phyloP scores from a whole-genome alignment of 2,888 invertebrate genomes.

The Drosophila niveifrons region DNA sequence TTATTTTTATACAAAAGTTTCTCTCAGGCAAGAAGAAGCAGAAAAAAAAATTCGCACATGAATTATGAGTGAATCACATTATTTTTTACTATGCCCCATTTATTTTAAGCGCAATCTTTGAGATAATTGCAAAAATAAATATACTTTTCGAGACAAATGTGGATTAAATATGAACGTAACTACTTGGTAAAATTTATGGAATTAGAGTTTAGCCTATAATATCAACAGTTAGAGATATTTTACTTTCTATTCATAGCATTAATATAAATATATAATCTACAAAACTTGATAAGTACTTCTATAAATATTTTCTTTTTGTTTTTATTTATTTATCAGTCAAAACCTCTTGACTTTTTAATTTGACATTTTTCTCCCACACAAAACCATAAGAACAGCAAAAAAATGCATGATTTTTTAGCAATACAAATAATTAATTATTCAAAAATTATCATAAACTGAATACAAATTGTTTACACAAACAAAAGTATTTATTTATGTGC shows the following conservation, averaged over 20 bases:
- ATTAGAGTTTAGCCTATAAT: background rate
- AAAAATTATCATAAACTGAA: slow-evolving; percentile 2
- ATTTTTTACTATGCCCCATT: background rate
- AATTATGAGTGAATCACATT: slow-evolving; percentile 1
- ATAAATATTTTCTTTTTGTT: background rate
- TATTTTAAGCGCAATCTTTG: background rate
- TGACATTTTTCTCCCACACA: background rate
- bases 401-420: background rate
- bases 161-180: too few relatives aligned
- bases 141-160: too few relatives aligned
- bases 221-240: background rate
- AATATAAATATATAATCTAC: too few relatives aligned
- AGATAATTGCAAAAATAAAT: too few relatives aligned
- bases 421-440: slow-evolving; percentile 15
- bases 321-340: background rate
- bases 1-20: slow-evolving; percentile 2
- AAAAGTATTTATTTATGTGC: background rate
- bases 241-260: background rate
- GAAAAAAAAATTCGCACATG: slow-evolving; percentile 2
- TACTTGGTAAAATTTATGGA: too few relatives aligned
- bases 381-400: background rate
- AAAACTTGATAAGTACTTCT: too few relatives aligned
- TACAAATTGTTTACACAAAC: slow-evolving; percentile 1
- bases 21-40: background rate
- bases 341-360: background rate